Base-by-base conservation (phyloP, 2,113 vertebrate species). In the Strix uralensis region DNA sequence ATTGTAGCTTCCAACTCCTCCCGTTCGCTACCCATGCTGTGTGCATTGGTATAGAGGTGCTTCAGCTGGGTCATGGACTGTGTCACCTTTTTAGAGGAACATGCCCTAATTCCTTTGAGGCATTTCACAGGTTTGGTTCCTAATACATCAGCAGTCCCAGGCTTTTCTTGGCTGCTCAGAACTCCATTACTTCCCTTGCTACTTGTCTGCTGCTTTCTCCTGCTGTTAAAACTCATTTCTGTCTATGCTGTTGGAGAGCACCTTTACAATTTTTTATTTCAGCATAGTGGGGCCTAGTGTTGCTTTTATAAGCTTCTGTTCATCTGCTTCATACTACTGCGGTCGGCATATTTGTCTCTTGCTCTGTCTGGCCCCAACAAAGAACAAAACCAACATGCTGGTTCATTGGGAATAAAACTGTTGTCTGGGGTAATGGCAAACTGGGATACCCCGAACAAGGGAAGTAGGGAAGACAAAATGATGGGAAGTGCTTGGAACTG, bases 281-380 rank as follows among this genome's bases (percentile, higher is more conserved):
- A 51, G 22, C 30, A 11, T 81, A 55, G n/a, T 2, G 3, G 30
- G 38, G 40, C 22, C 38, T 55, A 7, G 18, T 0, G 0, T 49
- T 81, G 77, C 54, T 89, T 96, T 91, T 97, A 34, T 95, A 71
- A 94, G 51, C 65, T 86, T 63, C 49, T 84, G 13, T 83, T 83
- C 34, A 47, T 81, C 25, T 89, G 5, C 59, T 74, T 79, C 15
- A 2, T 81, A 7, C 17, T 81, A 3, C 25, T 81, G 20, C 3
- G 2, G 47, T 63, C 0, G 3, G 25, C 22, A 3, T 91, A 46
- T 93, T 86, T 91, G 69, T 81, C n/a, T 70, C 69, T 81, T 93
- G 77, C 52, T 81, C 22, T 72, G 40, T 93, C 73, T 87, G 81
- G 15, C 40, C 38, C 13, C 65, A 84, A n/a, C 73, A 93, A 93